Conservation (phyloP, 2,113 vertebrate species). For the Coptodon rendalli region DNA sequence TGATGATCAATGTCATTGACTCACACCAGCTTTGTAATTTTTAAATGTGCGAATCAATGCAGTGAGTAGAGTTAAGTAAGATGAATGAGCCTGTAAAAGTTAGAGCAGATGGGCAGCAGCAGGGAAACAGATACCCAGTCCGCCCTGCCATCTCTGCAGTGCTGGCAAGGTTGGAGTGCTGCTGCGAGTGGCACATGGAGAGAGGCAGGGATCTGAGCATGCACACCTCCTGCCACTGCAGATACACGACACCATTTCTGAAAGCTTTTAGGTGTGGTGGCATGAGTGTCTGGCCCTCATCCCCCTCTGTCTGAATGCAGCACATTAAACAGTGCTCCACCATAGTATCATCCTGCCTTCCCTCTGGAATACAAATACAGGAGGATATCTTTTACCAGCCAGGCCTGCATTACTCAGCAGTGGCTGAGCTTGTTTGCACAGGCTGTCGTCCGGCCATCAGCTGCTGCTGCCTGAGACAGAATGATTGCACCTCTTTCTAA, state of each 20-base stretch:
- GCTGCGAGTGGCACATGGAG: conserved; percentile 22
- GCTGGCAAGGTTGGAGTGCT: conserved; percentile 10
- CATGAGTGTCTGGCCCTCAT: not conserved
- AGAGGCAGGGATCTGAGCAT: conserved; percentile 13
- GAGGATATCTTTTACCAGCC: not conserved
- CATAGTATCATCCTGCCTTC: conserved; percentile 20
- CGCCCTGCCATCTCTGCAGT: conserved; percentile 24
- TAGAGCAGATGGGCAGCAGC: conserved; percentile 26
- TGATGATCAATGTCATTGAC: not conserved
- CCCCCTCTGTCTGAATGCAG: not conserved
- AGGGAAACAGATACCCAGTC: not conserved
- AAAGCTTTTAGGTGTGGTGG: conserved; percentile 4
- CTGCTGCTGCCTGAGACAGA: conserved; percentile 6
- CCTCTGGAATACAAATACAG: conserved; percentile 28
- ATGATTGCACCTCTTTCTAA: not conserved
- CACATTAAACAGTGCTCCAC: not conserved
- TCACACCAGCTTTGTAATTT: not conserved
- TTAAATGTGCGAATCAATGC: not conserved
- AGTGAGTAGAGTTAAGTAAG: not conserved
- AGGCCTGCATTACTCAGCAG: conserved; percentile 38
- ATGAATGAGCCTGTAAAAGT: conserved; percentile 32
- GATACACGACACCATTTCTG: not conserved
- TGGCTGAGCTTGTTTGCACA: conserved; percentile 1
- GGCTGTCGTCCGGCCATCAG: conserved; percentile 6
- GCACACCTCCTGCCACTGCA: conserved; percentile 29